A percentile compares a stretch with the other conserved stretches of the same genome.
Evolutionary conservation across 2,888 invertebrate genomes (phyloP).

Genomic region (Coecobrya sp.): DNA sequence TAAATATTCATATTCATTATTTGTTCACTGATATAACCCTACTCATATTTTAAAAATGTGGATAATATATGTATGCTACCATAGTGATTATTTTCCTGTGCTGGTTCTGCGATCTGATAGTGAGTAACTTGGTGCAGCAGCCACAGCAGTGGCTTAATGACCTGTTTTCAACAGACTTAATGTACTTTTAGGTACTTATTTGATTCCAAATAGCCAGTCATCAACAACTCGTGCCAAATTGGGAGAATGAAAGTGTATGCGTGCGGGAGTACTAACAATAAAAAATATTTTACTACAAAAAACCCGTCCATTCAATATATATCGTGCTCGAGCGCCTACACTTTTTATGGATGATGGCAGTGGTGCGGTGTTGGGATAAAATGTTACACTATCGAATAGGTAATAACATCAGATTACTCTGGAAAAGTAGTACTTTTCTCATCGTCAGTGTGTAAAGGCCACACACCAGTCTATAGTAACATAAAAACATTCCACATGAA

Average conservation of each 20-base stretch:
- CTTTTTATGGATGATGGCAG: slow-evolving; percentile 30
- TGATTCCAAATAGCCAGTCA: slow-evolving; percentile 18
- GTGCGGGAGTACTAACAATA: not conserved
- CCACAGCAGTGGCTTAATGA: no score
- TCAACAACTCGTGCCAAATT: slow-evolving; percentile 50
- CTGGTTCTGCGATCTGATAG: no score
- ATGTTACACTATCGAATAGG: not conserved
- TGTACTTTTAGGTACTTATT: slow-evolving; percentile 23
- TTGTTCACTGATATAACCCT: no score
- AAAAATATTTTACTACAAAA: not conserved
- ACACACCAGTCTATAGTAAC: not conserved
- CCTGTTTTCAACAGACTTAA: not conserved
- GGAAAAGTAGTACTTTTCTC: not conserved
- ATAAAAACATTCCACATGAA: not conserved
- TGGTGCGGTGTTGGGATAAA: not conserved
- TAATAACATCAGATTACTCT: slow-evolving; percentile 57
- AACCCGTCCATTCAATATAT: not conserved
- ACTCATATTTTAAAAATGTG: no score
- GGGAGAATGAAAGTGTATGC: not conserved
- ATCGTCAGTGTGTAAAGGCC: no score
- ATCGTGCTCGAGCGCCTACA: not conserved
- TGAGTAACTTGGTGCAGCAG: no score
- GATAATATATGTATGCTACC: no score
- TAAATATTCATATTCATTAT: no score
- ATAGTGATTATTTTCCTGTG: no score